Evolutionary conservation across 2,888 invertebrate genomes (phyloP).

Genomic region (Eudemis profundana): DNA sequence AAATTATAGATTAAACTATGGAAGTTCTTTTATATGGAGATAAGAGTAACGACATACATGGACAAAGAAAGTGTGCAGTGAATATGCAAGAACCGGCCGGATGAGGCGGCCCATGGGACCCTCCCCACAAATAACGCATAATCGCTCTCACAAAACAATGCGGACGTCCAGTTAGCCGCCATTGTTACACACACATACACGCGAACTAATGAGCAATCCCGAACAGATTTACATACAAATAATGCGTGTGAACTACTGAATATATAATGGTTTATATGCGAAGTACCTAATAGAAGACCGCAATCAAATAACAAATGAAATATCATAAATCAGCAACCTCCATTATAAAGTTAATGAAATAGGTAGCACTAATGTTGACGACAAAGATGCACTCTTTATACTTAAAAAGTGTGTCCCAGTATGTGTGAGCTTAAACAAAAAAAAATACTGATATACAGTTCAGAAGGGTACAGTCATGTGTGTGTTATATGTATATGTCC

Average conservation of each 20-base stretch:
- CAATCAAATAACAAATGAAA: background rate
- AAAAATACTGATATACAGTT: no score
- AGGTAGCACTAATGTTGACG: no score
- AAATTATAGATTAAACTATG: background rate
- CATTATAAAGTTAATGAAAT: no score
- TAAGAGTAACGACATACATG: conserved; percentile 5
- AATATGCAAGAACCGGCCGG: conserved; percentile 21
- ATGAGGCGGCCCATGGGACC: conserved; percentile 23
- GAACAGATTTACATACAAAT: conserved; percentile 36
- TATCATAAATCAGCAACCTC: background rate
- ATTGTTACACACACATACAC: conserved; percentile 30
- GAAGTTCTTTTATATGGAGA: background rate
- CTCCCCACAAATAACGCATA: conserved; percentile 29
- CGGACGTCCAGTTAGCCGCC: conserved; percentile 40
- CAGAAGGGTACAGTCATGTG: no score
- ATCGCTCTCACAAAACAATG: conserved; percentile 39
- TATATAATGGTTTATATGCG: background rate
- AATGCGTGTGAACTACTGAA: conserved; percentile 22
- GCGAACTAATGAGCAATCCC: conserved; percentile 31
- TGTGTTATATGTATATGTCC: no score
- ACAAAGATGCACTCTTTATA: no score
- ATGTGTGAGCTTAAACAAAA: no score
- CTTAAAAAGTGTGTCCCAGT: no score
- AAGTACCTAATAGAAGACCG: background rate
- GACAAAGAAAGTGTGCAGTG: conserved; percentile 23